These are phyloP conservation scores for Cordilura impudica DNA, from an alignment of 2,888 invertebrate genomes.

Conservation along the genomic window DNA sequence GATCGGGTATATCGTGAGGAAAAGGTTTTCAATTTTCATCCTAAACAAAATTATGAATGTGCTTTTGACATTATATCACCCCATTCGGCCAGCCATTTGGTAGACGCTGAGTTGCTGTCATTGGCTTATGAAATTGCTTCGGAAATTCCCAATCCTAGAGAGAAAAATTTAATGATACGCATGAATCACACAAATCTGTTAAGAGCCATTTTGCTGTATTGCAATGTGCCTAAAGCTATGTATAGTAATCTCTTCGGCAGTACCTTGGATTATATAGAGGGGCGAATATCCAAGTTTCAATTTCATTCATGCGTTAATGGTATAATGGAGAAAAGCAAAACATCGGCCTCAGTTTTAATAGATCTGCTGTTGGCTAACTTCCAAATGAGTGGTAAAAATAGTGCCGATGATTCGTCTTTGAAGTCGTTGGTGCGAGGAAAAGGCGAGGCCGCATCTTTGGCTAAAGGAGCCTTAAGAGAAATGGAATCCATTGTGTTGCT, in stretches of 20 bases:
- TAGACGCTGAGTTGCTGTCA: conserved; percentile 91
- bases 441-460: conserved; percentile 83
- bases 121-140: conserved; percentile 87
- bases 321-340: conserved; percentile 81
- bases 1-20: conserved; percentile 92
- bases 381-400: conserved; percentile 71
- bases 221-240: conserved; percentile 86
- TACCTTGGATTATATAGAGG: conserved; percentile 78
- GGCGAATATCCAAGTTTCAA: conserved; percentile 84
- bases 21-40: conserved; percentile 89
- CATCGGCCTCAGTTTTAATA: conserved; percentile 73
- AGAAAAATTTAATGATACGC: conserved; percentile 84
- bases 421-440: conserved; percentile 83
- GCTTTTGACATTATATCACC: conserved; percentile 95
- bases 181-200: conserved; percentile 89
- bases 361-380: conserved; percentile 75
- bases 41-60: conserved; percentile 92
- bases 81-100: conserved; percentile 84
- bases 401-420: conserved; percentile 72
- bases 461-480: conserved; percentile 86
- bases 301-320: conserved; percentile 84
- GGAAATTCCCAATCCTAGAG: conserved; percentile 83
- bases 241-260: conserved; percentile 76
- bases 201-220: conserved; percentile 86
- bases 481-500: conserved; percentile 85